Evolutionary conservation across 2,797 vertebrate species (phyloP).

Genomic region (Sebastes paucispinis): DNA sequence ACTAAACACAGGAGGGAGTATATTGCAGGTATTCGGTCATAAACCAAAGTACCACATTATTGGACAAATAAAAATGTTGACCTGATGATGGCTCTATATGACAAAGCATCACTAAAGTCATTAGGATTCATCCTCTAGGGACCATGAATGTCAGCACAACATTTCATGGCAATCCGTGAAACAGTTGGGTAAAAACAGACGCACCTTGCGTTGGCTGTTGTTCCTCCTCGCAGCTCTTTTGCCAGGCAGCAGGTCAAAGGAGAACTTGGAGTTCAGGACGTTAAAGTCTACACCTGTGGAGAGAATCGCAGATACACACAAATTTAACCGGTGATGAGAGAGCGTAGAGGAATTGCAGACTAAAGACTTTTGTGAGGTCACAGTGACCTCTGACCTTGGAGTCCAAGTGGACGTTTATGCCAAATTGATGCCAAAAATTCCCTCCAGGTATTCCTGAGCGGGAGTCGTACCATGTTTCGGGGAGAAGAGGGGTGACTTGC

Average conservation of each 20-base stretch:
- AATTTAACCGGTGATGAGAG: not conserved
- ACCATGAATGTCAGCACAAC: not conserved
- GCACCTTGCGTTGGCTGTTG: conserved; percentile 88
- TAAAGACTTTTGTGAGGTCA: not conserved
- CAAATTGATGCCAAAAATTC: no score
- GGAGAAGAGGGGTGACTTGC: conserved; percentile 88
- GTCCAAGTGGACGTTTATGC: no score
- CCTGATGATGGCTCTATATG: not conserved
- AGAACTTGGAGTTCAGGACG: conserved; percentile 89
- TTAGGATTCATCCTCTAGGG: not conserved
- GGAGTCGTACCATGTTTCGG: conserved; percentile 87
- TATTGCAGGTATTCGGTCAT: not conserved
- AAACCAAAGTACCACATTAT: not conserved
- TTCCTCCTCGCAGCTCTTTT: conserved; percentile 89
- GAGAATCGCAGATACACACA: not conserved
- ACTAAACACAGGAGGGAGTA: not conserved
- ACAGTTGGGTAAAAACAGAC: not conserved
- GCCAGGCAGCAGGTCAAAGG: conserved; percentile 91
- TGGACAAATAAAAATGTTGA: not conserved
- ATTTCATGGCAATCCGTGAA: not conserved
- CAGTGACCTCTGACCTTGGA: no score
- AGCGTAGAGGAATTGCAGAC: not conserved
- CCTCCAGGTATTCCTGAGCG: no score
- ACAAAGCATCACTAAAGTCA: not conserved
- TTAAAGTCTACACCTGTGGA: conserved; percentile 88